Evolutionary conservation across 2,797 vertebrate species (phyloP).

Genomic region (Pantherophis vulpinus): DNA sequence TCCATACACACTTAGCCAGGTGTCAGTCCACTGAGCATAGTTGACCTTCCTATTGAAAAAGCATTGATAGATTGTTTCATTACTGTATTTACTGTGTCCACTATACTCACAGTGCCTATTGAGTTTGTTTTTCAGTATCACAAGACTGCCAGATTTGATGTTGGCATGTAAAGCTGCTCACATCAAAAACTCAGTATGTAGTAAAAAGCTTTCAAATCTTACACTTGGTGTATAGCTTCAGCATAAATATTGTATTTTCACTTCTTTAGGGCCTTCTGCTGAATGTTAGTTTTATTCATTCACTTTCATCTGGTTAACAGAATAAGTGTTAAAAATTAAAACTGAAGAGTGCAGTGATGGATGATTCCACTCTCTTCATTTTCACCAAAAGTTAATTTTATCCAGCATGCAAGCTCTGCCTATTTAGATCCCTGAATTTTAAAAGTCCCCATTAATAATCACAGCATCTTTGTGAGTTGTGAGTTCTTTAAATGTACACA

Average conservation of each 20-base stretch:
- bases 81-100: not conserved
- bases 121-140: not conserved
- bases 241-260: not conserved
- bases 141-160: not conserved
- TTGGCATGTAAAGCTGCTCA: not conserved
- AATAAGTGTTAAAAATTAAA: not conserved
- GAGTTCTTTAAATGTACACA: not conserved
- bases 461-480: not conserved
- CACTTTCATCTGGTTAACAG: not conserved
- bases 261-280: not conserved
- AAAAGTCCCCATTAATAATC: not conserved
- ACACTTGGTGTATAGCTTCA: not conserved
- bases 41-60: not conserved
- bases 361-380: not conserved
- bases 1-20: not conserved
- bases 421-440: not conserved
- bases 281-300: not conserved
- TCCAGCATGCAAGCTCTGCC: not conserved
- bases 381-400: not conserved
- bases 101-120: not conserved
- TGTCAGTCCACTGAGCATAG: not conserved
- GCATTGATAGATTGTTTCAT: not conserved
- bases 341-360: not conserved
- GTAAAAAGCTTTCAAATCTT: not conserved
- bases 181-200: not conserved